These are phyloP conservation scores for Oreochromis spilurus DNA, from an alignment of 2,113 vertebrate genomes.

Conservation along the genomic window DNA sequence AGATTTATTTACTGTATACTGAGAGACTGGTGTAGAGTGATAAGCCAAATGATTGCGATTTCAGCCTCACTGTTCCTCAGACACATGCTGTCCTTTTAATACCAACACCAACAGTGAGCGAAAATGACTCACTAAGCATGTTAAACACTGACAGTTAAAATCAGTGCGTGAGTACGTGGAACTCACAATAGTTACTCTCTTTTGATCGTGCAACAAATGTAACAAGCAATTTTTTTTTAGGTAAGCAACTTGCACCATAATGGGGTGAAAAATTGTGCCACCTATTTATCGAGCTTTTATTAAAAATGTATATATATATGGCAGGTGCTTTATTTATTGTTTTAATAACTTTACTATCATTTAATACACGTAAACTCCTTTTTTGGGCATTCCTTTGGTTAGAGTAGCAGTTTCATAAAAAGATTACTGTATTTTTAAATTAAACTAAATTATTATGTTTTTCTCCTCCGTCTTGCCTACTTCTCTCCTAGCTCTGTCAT, in stretches of 20 bases:
- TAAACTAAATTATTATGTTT: neutral
- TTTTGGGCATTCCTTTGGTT: neutral
- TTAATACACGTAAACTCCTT: neutral
- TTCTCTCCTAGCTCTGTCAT: neutral
- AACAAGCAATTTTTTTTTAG: neutral
- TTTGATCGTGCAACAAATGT: neutral
- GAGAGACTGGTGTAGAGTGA: constrained; percentile 36
- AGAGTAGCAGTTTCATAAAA: neutral
- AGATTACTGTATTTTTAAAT: neutral
- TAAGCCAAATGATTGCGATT: constrained; percentile 41
- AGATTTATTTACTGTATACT: constrained; percentile 58
- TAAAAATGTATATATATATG: neutral
- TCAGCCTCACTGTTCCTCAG: constrained; percentile 8
- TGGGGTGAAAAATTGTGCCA: neutral
- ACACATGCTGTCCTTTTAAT: constrained; percentile 11
- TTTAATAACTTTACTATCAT: neutral
- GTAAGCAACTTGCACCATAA: neutral
- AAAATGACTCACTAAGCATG: neutral
- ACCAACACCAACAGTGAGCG: neutral
- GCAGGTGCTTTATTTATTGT: neutral
- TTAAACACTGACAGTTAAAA: neutral
- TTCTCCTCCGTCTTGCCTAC: neutral
- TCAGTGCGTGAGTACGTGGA: neutral
- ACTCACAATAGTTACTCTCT: neutral
- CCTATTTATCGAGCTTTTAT: neutral